phyloP scores from a whole-genome alignment of 2,888 invertebrate genomes.

The Hydropsyche betteni region DNA sequence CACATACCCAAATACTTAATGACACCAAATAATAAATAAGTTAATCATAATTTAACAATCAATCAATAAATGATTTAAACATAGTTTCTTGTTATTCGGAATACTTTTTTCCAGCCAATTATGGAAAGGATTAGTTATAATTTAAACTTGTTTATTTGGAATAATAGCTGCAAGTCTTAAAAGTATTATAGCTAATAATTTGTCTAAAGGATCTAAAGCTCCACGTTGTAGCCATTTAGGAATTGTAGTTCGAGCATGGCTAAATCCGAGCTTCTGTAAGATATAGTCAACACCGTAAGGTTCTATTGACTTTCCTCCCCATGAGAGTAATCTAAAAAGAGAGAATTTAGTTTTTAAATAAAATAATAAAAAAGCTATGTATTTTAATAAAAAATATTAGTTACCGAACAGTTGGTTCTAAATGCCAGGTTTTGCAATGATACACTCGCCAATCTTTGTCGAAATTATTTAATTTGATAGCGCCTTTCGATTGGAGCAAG shows the following conservation, averaged over 20 bases:
- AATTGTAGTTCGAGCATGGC: constrained; percentile 97
- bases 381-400: not conserved
- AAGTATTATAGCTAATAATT: constrained; percentile 83
- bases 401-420: constrained; percentile 90
- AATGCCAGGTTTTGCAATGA: constrained; percentile 94
- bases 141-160: constrained; percentile 59
- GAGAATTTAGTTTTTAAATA: constrained; percentile 1
- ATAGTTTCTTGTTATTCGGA: too few species aligned
- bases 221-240: constrained; percentile 99
- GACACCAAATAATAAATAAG: too few species aligned
- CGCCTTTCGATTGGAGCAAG: constrained; percentile 39
- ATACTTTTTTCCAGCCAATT: not conserved
- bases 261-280: constrained; percentile 95
- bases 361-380: constrained; percentile 2
- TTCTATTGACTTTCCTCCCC: constrained; percentile 97
- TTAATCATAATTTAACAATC: too few species aligned
- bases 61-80: too few species aligned
- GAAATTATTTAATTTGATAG: constrained; percentile 45
- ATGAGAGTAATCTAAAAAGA: constrained; percentile 72
- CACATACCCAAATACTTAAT: too few species aligned
- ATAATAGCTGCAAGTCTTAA: constrained; percentile 73
- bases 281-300: constrained; percentile 99
- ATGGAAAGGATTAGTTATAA: not conserved
- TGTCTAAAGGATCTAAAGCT: constrained; percentile 96
- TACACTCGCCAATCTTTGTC: constrained; percentile 88